Base-by-base conservation (phyloP, 1,140 invertebrate genomes). In the Doryteuthis pealeii region DNA sequence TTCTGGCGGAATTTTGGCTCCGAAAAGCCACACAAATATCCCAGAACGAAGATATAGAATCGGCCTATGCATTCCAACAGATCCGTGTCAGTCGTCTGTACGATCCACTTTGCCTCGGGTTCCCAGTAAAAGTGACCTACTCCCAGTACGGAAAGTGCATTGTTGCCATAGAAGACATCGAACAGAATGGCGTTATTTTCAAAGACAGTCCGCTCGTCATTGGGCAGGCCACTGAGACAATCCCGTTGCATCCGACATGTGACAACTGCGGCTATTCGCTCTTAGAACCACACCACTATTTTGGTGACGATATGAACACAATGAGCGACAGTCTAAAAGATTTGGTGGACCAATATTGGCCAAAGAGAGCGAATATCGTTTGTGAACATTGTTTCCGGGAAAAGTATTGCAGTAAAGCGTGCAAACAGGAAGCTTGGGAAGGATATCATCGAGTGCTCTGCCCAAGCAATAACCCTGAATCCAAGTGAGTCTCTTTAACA, bases 1-100 rank as follows among this genome's bases (percentile, higher is more conserved):
- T 86, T n/a, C 65, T 80, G 72, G 82, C 85, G 0, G 85, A 86
- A 73, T 85, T 86, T 54, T 86, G 85, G 85, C 71, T 83, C 1
- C 68, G 85, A 12, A 85, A 83, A 74, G 83, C 83, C 0, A 82
- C 82, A 12, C 74, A 78, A 30, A 32, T 81, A 30, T 73, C 78
- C n/a, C 73, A 76, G 14, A 77, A 80, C 33, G 18, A 33, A n/a
- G 81, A 81, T 32, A 65, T 80, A 26, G 83, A 86, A 54, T 74
- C 81, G 2, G 79, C 79, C 2, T 75, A 78, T 14, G 62, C 81
- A n/a, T 86, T 86, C 76, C 85, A 86, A 74, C 80, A 85, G 70
- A 77, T 83, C 15, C 76, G 85, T 49, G 81, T 82, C 14, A 78
- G 79, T 30, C 78, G 85, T n/a, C 74, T 86, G 32, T 86, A 85